These are phyloP conservation scores for Luehdorfia chinensis DNA, from an alignment of 1,140 invertebrate genomes.

Conservation along the genomic window DNA sequence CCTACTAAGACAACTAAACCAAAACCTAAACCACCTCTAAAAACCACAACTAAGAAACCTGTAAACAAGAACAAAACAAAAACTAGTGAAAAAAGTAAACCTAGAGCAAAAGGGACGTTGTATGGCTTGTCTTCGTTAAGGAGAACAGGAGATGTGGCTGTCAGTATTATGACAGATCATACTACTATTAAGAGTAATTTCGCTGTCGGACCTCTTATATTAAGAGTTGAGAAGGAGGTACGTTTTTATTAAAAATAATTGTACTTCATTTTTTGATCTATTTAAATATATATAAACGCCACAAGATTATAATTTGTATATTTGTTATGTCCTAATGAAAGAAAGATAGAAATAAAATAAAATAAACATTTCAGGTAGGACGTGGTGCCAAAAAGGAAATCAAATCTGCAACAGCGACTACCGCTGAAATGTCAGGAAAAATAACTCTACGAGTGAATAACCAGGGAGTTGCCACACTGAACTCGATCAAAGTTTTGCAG, in stretches of 20 bases:
- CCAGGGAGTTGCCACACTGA: slow-evolving; percentile 85
- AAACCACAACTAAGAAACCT: slow-evolving; percentile 60
- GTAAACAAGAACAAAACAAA: slow-evolving; percentile 72
- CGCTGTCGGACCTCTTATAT: slow-evolving; percentile 84
- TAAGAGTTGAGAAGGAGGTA: slow-evolving; percentile 90
- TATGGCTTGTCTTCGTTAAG: slow-evolving; percentile 87
- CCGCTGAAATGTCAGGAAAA: slow-evolving; percentile 89
- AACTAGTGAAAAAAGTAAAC: slow-evolving; percentile 73
- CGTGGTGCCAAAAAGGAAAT: slow-evolving; percentile 85
- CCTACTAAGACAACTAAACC: slow-evolving; percentile 44
- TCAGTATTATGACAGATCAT: slow-evolving; percentile 86
- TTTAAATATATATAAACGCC: too few relatives aligned
- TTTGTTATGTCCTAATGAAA: too few relatives aligned
- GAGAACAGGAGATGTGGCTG: slow-evolving; percentile 86
- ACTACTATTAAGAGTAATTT: slow-evolving; percentile 90
- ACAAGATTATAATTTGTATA: neutral
- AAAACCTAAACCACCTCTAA: slow-evolving; percentile 52
- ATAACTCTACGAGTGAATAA: slow-evolving; percentile 86
- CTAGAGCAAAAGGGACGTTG: slow-evolving; percentile 85
- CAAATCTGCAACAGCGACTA: slow-evolving; percentile 89
- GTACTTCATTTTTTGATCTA: too few relatives aligned
- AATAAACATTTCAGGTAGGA: slow-evolving; percentile 78
- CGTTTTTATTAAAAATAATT: slow-evolving; percentile 8
- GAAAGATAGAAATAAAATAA: neutral
- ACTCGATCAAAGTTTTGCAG: slow-evolving; percentile 89